Conservation (phyloP, 2,888 invertebrate genomes). For the Cartodere bifasciata region DNA sequence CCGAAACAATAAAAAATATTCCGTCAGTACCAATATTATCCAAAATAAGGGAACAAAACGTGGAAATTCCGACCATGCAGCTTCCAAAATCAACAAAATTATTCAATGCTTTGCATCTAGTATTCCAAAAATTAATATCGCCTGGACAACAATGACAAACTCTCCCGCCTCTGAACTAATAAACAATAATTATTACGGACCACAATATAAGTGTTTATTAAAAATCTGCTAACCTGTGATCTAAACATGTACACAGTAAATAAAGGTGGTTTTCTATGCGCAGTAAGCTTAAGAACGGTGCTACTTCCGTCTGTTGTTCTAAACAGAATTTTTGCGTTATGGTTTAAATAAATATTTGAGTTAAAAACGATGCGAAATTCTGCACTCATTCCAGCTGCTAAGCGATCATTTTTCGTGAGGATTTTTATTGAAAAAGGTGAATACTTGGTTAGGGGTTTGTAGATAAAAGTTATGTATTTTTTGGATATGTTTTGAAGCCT, state of each 20-base stretch:
- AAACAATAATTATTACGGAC: too few relatives aligned
- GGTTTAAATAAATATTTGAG: constrained; percentile 25
- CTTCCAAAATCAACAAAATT: constrained; percentile 29
- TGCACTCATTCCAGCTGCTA: constrained; percentile 35
- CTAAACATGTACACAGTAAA: constrained; percentile 26
- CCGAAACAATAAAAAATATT: constrained; percentile 31
- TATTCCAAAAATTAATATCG: constrained; percentile 9
- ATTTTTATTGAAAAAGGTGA: constrained; percentile 25
- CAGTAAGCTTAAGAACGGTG: constrained; percentile 23
- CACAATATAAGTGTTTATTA: too few relatives aligned
- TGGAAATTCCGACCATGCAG: constrained; percentile 28
- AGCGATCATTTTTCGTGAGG: constrained; percentile 15
- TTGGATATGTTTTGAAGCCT: constrained; percentile 9
- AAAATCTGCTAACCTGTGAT: too few relatives aligned
- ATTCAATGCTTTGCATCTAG: constrained; percentile 19
- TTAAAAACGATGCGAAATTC: constrained; percentile 28
- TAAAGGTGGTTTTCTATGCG: constrained; percentile 29
- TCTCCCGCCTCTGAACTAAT: too few relatives aligned
- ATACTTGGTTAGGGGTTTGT: constrained; percentile 7
- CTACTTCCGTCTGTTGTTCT: constrained; percentile 26
- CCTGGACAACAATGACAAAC: too few relatives aligned
- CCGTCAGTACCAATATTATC: constrained; percentile 29
- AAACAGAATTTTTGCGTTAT: constrained; percentile 26
- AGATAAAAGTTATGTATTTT: constrained; percentile 6
- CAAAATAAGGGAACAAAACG: constrained; percentile 21